These are phyloP conservation scores for Pseudorhiza aurosa DNA, from an alignment of 30 jellyfish, hydroid and myxozoan species.

Conservation along the genomic window DNA sequence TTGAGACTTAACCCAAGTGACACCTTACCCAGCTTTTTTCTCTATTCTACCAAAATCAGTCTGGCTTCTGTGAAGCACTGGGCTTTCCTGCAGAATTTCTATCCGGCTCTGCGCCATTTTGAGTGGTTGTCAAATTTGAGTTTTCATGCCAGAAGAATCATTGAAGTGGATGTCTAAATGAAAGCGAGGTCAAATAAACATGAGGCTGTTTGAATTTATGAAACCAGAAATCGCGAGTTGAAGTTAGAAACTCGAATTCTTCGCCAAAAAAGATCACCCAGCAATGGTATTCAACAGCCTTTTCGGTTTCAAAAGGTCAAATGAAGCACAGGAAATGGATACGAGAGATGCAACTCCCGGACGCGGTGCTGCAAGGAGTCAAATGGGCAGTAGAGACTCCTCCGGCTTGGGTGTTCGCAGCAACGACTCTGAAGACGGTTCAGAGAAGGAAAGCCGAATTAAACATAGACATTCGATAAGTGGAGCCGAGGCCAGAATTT, in stretches of 20 bases:
- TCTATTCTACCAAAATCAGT: conserved; percentile 69
- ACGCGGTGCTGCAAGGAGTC: background rate
- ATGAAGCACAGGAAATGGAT: conserved; percentile 13
- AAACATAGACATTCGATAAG: conserved; percentile 6
- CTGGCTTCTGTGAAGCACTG: conserved; percentile 47
- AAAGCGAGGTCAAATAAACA: background rate
- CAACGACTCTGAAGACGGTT: background rate
- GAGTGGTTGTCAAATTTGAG: conserved; percentile 34
- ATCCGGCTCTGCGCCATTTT: conserved; percentile 57
- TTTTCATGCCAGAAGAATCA: background rate
- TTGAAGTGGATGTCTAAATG: conserved; percentile 13
- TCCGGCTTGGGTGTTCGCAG: background rate
- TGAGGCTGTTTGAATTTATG: too few relatives aligned
- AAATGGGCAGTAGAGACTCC: background rate
- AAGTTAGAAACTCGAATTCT: too few relatives aligned
- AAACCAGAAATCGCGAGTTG: too few relatives aligned
- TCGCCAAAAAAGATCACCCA: too few relatives aligned
- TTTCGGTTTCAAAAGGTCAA: conserved; percentile 39
- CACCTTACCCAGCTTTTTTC: conserved; percentile 49
- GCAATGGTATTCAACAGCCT: conserved; percentile 66
- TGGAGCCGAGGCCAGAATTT: conserved; percentile 61
- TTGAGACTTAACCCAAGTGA: background rate
- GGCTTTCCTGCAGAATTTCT: conserved; percentile 46
- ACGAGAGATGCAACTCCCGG: background rate
- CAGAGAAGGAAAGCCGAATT: background rate